Evolutionary conservation across 2,797 vertebrate genomes (phyloP), one percentile per base, ranked within the genome.

Genomic region (Tenualosa ilisha): DNA sequence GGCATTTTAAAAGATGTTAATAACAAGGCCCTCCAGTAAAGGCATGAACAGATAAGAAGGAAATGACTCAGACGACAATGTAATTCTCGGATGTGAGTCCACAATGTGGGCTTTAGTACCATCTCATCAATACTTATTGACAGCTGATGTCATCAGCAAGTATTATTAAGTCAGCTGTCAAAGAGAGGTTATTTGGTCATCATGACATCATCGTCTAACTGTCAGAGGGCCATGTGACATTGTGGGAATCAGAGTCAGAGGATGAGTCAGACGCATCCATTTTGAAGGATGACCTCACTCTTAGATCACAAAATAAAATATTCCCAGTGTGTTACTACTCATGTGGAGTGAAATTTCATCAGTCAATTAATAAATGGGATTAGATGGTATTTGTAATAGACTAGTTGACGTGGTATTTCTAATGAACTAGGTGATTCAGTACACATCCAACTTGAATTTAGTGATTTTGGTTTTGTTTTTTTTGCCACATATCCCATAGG

Each of bases 181-280:
- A 79, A 79, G 72, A 43, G 37, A 5, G 72, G 72, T 79, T 46
- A 46, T 79, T 79, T 46, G 72, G 72, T 46, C 72, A 79, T 46
- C 20, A 20, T 46, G 72, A 79, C 15, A 17, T 79, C 72, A 79
- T 46, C 31, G 3, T 72, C 20, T 46, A 46, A 79, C 72, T 79
- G 17, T 79, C 6, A 43, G 40, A 20, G 22, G 59, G 63, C 31
- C 59, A 24, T 46, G 37, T 40, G 68, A 75, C 68, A 20, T 17
- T 22, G 15, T 79, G 40, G 37, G 72, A 79, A 72, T 72, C 37
- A 13, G 65, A 37, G 31, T 2, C 50, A 9, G 7, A 12, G 68
- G 72, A 20, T 79, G 72, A 79, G 37, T 79, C 72, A 79, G 40
- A 75, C 0, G 68, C 37, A 0, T 75, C 37, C 72, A 20, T 43